Base-by-base conservation (phyloP, 2,113 vertebrate species). In the Cyanoderma ruficeps region DNA sequence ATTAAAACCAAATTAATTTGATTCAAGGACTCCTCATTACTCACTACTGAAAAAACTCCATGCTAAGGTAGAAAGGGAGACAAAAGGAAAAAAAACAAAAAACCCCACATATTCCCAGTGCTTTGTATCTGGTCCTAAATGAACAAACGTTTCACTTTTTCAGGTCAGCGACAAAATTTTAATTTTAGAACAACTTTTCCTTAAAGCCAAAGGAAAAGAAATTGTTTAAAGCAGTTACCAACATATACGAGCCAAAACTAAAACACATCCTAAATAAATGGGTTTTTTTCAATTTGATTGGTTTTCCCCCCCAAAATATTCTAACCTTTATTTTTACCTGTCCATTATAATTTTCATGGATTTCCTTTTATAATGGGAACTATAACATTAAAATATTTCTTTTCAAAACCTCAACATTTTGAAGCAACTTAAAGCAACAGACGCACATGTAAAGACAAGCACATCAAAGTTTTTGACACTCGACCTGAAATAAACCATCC, bases 231-330 rank as follows among this genome's bases (percentile, higher is more conserved):
- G 71, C 37, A 68, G 33, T 37, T 74, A 41, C 20, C 25, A n/a
- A 23, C 2, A 39, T 2, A 21, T 2, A 20, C 2, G 31, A 83
- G 6, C 9, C 12, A 14, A 41, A 63, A 69, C 74, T 37, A 39
- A 74, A 86, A 20, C 4, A 57, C 9, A 35, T 21, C 3, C 6
- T 31, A 23, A 61, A 25, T 19, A 46, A 27, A 9, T 8, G 2
- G 13, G 19, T 5, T 46, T 53, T 50, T 56, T 25, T 3, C 1
- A 46, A 7, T 56, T 53, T 57, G 19, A 41, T 22, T 64, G 1
- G 1, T 35, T 15, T 56, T 7, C 11, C 28, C 33, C 21, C 41
- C 4, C 0, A 33, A 33, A 7, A 53, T 18, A 2, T 4, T 44
- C 22, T 39, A 81, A 47, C 2, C 5, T 83, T 72, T 30, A 33